Conservation (phyloP, 2,797 vertebrate genomes). For the Chanos chanos region DNA sequence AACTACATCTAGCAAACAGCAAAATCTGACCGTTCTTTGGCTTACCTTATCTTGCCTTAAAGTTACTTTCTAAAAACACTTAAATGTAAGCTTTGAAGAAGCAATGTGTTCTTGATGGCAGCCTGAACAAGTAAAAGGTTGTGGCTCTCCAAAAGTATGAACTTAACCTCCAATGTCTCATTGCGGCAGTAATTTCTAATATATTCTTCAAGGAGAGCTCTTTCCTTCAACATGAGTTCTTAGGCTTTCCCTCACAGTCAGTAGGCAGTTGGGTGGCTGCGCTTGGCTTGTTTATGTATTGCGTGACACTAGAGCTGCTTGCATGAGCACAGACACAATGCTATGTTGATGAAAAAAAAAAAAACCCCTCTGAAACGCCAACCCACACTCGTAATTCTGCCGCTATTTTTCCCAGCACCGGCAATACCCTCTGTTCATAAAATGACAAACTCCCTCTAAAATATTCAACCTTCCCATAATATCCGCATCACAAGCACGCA, state of each 20-base stretch:
- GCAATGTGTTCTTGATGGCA: too few species aligned
- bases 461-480: constrained; percentile 40
- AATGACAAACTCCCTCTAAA: constrained; percentile 35
- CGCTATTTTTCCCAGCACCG: not conserved
- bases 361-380: constrained; percentile 27
- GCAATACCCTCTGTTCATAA: constrained; percentile 26
- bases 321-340: constrained; percentile 40
- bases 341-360: constrained; percentile 29
- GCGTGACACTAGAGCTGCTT: constrained; percentile 45
- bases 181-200: too few species aligned
- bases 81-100: too few species aligned
- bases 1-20: too few species aligned
- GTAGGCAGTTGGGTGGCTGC: not conserved
- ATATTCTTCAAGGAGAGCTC: too few species aligned
- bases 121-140: too few species aligned
- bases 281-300: constrained; percentile 21
- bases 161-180: too few species aligned
- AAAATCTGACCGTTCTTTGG: too few species aligned
- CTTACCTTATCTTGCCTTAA: too few species aligned
- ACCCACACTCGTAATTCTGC: constrained; percentile 31
- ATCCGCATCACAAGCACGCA: constrained; percentile 26
- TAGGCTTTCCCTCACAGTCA: not conserved
- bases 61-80: too few species aligned
- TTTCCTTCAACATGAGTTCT: too few species aligned
- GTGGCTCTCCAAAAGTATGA: too few species aligned